Percentiles rank a stretch among this genome's conserved stretches.
These are phyloP conservation scores for Achlya flavicornis DNA, from an alignment of 2,888 invertebrate species.

Conservation along the genomic window DNA sequence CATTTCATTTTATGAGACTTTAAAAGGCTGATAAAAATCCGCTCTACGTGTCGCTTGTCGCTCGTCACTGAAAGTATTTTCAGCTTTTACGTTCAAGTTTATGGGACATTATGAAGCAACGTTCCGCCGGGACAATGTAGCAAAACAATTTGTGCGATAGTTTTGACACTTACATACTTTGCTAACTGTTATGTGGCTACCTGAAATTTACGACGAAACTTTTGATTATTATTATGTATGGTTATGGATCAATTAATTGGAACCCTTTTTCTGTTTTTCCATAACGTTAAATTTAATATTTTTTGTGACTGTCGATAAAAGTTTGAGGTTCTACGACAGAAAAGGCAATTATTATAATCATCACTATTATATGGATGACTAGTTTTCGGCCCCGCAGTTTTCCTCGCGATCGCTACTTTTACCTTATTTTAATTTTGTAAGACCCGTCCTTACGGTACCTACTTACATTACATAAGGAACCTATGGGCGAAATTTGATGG, in stretches of 20 bases:
- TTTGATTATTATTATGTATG: slow-evolving; percentile 32
- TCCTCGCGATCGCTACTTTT: no score
- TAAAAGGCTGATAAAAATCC: background rate
- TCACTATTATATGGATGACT: no score
- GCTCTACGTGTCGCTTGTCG: slow-evolving; percentile 12
- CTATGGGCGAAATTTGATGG: no score
- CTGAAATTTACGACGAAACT: slow-evolving; percentile 28
- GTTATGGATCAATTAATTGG: slow-evolving; percentile 26
- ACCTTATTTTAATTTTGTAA: no score
- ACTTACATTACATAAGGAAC: no score
- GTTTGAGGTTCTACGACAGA: no score
- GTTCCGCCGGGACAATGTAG: slow-evolving; percentile 62
- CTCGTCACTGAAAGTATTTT: slow-evolving; percentile 18
- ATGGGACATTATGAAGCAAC: slow-evolving; percentile 68
- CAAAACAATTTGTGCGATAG: slow-evolving; percentile 66
- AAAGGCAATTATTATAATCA: no score
- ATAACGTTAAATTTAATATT: no score
- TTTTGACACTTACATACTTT: slow-evolving; percentile 69
- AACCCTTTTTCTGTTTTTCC: background rate
- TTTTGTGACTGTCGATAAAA: no score
- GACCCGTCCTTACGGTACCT: no score
- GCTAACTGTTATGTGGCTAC: slow-evolving; percentile 45
- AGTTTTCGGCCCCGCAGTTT: no score
- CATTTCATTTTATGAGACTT: background rate
- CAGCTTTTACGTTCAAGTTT: slow-evolving; percentile 62